These are phyloP conservation scores for Trogon melanurus DNA, from an alignment of 2,113 vertebrate genomes.

Conservation along the genomic window DNA sequence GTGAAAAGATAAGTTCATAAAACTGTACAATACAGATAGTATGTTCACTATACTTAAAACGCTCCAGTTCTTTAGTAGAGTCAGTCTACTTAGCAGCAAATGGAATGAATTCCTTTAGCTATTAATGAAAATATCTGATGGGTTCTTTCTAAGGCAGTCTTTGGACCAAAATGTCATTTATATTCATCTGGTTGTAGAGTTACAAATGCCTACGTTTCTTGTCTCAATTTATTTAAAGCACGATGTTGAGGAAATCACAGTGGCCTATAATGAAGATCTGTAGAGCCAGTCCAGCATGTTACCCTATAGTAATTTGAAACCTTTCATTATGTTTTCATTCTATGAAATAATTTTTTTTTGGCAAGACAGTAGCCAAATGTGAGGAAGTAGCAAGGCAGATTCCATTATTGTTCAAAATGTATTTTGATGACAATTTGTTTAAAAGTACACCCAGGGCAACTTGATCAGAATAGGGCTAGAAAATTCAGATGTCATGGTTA, in stretches of 20 bases:
- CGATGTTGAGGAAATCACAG: not conserved
- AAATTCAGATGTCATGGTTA: constrained; percentile 3
- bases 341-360: constrained; percentile 36
- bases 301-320: constrained; percentile 38
- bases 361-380: not conserved
- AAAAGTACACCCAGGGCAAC: not conserved
- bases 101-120: not conserved
- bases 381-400: constrained; percentile 6
- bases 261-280: constrained; percentile 5
- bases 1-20: not conserved
- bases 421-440: constrained; percentile 6
- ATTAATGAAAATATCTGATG: constrained; percentile 11
- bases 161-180: constrained; percentile 22
- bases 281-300: not conserved
- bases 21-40: not conserved
- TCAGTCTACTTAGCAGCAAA: not conserved
- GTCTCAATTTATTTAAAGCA: constrained; percentile 13
- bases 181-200: constrained; percentile 5
- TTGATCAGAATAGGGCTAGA: constrained; percentile 8
- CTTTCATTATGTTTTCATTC: constrained; percentile 25
- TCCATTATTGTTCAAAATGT: not conserved
- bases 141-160: constrained; percentile 12
- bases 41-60: not conserved
- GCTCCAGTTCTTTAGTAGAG: not conserved
- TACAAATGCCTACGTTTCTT: constrained; percentile 30